Conservation (phyloP, 2,113 vertebrate species). For the Phoenicopterus ruber region DNA sequence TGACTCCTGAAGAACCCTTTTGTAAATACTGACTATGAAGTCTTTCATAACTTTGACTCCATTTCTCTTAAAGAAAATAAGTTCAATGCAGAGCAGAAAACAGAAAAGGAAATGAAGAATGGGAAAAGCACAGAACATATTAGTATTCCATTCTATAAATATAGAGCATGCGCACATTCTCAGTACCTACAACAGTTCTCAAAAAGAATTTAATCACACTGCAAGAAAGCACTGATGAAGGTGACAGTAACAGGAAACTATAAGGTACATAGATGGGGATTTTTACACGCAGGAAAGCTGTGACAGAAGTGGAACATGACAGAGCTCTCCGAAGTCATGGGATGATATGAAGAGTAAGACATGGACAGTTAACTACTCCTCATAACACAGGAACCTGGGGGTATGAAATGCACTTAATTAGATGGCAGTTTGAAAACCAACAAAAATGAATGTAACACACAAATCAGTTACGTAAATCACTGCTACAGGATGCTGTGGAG, state of each 20-base stretch:
- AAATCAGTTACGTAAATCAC: not conserved
- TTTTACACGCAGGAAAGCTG: not conserved
- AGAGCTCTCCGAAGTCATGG: not conserved
- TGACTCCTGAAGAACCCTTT: not conserved
- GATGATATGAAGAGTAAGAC: not conserved
- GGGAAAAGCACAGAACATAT: not conserved
- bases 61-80: not conserved
- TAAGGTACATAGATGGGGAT: not conserved
- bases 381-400: not conserved
- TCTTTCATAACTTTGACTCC: not conserved
- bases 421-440: not conserved
- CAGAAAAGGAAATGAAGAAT: not conserved
- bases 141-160: not conserved
- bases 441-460: not conserved
- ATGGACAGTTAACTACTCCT: not conserved
- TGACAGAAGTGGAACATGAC: not conserved
- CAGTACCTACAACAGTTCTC: not conserved
- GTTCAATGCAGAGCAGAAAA: not conserved
- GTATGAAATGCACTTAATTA: not conserved
- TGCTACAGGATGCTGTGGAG: not conserved
- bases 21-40: not conserved
- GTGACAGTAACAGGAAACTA: not conserved
- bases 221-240: not conserved
- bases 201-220: not conserved
- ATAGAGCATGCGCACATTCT: accelerated